Evolutionary conservation across 23 tunicate genomes (phyloP), one percentile per base, ranked within the genome.

Genomic region (Trididemnum nubilum): DNA sequence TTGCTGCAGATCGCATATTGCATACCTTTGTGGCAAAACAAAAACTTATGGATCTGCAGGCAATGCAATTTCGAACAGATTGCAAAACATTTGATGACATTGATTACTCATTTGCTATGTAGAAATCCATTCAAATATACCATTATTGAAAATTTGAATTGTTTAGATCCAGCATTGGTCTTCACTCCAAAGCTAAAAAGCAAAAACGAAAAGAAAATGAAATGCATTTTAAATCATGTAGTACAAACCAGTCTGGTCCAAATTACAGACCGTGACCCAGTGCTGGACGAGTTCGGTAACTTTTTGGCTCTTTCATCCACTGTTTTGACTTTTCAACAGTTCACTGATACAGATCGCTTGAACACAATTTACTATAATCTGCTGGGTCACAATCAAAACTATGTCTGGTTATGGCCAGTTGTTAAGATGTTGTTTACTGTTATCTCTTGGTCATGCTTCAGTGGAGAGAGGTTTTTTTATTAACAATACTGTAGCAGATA

Each of bases 381-480:
- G 9, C 9, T 44, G 54, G 15, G 54, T 15, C 9, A 15, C 54
- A 44, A 15, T 44, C 54, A 44, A 7, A 44, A n/a, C n/a, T n/a
- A n/a, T n/a, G n/a, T n/a, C n/a, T n/a, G n/a, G 54, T 7, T 15
- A 44, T 44, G 54, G 12, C 54, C 54, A 9, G 54, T 44, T 44
- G 15, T 44, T 7, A 44, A 44, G 54, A 9, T 44, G 9, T 44
- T 44, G 54, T 44, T n/a, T 44, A 15, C 9, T 44, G 54, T 61
- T 61, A 22, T 61, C 69, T 4, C 69, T 4, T 61, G 69, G 69
- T 22, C 24, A 61, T 4, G 69, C 69, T 61, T 4, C 69, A 61
- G 69, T 61, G 12, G 57, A 61, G 29, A n/a, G 69, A 61, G 69
- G 19, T 4, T 61, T 61, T 61, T 61, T 24, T 25, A 61, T 61